Evolutionary conservation across 2,797 vertebrate genomes (phyloP).

Genomic region (Coccyzus lansbergi): DNA sequence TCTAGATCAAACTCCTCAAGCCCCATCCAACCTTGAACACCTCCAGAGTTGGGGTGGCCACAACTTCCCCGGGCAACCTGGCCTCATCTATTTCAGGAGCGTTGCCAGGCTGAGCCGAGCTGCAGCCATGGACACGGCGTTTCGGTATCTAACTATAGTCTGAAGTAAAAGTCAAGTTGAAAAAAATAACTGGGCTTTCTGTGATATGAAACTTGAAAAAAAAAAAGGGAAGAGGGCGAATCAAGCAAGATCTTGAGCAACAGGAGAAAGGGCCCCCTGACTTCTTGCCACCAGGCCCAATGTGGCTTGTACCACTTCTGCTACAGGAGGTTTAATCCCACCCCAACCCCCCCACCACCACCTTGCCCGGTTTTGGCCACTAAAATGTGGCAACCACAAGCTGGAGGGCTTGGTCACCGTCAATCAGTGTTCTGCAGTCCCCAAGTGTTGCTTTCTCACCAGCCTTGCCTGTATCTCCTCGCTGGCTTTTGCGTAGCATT

Average conservation of each 20-base stretch:
- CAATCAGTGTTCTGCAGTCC: not conserved
- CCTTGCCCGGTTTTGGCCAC: fast-evolving
- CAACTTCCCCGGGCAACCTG: too few relatives aligned
- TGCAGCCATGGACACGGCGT: fast-evolving
- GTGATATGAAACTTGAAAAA: not conserved
- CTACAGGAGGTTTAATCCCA: not conserved
- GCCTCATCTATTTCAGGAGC: fast-evolving
- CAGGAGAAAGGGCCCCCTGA: not conserved
- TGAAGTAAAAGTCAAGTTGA: not conserved
- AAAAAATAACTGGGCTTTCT: not conserved
- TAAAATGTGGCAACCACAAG: not conserved
- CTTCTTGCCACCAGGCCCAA: not conserved
- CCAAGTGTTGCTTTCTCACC: fast-evolving
- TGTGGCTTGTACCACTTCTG: constrained; percentile 6
- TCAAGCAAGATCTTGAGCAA: constrained; percentile 26
- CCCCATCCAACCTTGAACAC: too few relatives aligned
- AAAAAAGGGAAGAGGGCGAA: constrained; percentile 32
- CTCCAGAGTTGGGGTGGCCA: too few relatives aligned
- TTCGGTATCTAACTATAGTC: not conserved
- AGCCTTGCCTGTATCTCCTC: not conserved
- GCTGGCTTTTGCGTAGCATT: fast-evolving
- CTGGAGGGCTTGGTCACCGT: not conserved
- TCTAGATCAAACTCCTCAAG: too few relatives aligned
- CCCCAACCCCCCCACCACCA: not conserved
- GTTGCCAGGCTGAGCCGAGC: fast-evolving